Base-by-base conservation (phyloP, 2,888 invertebrate species). In the Magallana nippona region DNA sequence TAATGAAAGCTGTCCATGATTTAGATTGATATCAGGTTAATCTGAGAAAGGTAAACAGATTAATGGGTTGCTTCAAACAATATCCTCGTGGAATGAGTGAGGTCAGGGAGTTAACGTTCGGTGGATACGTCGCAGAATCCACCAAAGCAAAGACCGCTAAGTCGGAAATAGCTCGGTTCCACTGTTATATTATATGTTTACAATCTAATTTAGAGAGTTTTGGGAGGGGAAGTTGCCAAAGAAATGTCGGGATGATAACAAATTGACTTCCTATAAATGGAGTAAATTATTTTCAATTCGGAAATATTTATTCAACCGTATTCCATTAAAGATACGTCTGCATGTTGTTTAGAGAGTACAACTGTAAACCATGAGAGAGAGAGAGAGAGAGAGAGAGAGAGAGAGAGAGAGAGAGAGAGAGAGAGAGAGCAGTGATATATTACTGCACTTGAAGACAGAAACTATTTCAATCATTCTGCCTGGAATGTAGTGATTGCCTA, bases 131-230 rank as follows among this genome's bases (percentile, higher is more conserved):
- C 27, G 22, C 27, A 22, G 32, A 15, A 27, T 32, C 27, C 15
- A 27, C 71, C 15, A 71, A 22, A 32, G 22, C 71, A 71, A 27
- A 71, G 71, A 15, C 22, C 71, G 10, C 13, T 15, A 22, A 27
- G 13, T 27, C 32, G 71, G 71, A 71, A 71, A 27, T 71, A 13
- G 27, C 13, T 32, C 71, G 22, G 71, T 13, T 71, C 27, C 32
- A 27, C 71, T 2, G 71, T 27, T 27, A 27, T 17, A 60, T 60
- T 60, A 60, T 71, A 71, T 71, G 71, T 71, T 71, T 71, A 32
- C 71, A 27, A 32, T 71, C 71, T 71, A 71, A 71, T 71, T 71
- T 71, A 71, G 71, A 71, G 32, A 71, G 27, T 71, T n/a, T 13
- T 15, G 15, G 13, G 15, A 22, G 44, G 22, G 27, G 32, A 71